Evolutionary conservation across 2,113 vertebrate genomes (phyloP).

Genomic region (Lamprologus ornatipinnis): DNA sequence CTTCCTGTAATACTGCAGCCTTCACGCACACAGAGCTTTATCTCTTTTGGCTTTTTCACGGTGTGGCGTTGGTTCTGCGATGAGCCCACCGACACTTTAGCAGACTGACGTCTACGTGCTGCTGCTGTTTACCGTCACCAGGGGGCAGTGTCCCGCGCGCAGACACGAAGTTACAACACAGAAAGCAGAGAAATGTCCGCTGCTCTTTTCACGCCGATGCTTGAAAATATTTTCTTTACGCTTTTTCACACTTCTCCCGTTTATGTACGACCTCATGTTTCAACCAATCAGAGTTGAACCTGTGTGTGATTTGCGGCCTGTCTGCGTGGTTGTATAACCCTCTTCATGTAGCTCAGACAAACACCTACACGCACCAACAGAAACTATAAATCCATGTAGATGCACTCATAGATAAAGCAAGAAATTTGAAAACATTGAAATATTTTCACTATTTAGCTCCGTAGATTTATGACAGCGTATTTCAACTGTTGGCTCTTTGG

Average conservation of each 20-base stretch:
- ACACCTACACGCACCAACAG: background rate
- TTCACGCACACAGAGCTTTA: rapidly evolving
- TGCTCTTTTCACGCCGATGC: background rate
- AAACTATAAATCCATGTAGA: background rate
- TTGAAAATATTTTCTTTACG: background rate
- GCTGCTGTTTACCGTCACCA: background rate
- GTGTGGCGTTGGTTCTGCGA: background rate
- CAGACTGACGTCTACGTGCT: background rate
- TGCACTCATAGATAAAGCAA: background rate
- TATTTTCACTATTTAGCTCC: rapidly evolving
- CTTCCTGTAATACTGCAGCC: background rate
- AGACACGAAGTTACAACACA: rapidly evolving
- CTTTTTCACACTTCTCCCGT: background rate
- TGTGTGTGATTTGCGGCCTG: background rate
- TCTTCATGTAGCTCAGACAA: background rate
- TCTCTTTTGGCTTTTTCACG: background rate
- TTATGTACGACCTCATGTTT: background rate
- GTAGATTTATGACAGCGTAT: background rate
- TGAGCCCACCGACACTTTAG: rapidly evolving
- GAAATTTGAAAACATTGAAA: background rate
- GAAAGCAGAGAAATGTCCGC: background rate
- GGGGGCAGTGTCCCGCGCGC: background rate
- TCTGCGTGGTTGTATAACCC: rapidly evolving
- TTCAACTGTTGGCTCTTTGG: background rate
- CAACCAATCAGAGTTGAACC: background rate